phyloP scores from a whole-genome alignment of 92 coral and sea anemone species.

The Siderastrea radians region DNA sequence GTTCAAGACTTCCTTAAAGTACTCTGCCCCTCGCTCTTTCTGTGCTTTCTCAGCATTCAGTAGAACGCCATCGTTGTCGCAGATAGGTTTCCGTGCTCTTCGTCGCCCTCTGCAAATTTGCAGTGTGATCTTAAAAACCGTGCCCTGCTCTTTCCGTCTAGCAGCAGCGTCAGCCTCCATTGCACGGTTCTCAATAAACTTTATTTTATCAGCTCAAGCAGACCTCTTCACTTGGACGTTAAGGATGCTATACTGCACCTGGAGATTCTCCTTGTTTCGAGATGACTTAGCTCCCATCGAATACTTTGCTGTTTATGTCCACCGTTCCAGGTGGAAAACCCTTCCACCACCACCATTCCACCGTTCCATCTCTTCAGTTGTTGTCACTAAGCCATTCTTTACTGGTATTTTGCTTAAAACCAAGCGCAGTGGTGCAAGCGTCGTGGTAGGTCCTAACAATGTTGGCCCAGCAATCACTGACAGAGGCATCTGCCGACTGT shows the following conservation, averaged over 20 bases:
- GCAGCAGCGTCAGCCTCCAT: conserved; percentile 6
- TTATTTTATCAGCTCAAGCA: not conserved
- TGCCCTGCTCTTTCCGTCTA: not conserved
- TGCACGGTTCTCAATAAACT: not conserved
- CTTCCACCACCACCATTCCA: too few species aligned
- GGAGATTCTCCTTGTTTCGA: not conserved
- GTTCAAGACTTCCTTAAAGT: not conserved
- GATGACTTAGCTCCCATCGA: not conserved
- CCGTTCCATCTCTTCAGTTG: not conserved
- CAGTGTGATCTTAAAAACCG: not conserved
- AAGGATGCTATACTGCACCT: not conserved
- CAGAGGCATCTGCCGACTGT: not conserved
- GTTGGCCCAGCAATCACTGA: not conserved
- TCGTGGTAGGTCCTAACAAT: not conserved
- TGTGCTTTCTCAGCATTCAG: not conserved
- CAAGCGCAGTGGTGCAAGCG: not conserved
- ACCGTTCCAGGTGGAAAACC: too few species aligned
- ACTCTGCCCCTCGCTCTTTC: not conserved
- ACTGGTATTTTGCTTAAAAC: not conserved
- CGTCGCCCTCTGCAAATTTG: not conserved
- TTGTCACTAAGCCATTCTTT: not conserved
- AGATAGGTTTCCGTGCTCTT: not conserved
- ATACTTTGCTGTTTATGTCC: not conserved
- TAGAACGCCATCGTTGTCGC: not conserved
- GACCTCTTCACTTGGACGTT: not conserved